Evolutionary conservation across 2,888 invertebrate genomes (phyloP).

Genomic region (Prenolepis imparis): DNA sequence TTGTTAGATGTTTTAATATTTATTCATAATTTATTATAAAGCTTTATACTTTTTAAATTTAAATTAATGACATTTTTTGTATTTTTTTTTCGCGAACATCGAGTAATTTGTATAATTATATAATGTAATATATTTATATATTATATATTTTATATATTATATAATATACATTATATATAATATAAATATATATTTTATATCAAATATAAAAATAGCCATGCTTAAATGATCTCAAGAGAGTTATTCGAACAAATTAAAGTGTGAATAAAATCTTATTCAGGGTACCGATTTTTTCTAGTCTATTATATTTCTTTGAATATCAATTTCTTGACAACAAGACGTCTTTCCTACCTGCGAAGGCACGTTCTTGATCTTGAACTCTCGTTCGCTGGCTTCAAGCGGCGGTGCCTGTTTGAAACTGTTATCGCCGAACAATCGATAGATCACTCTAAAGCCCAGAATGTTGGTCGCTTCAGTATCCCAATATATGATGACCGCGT

Average conservation of each 20-base stretch:
- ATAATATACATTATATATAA: no score
- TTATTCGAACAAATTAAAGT: background rate
- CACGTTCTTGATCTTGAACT: slow-evolving; percentile 97
- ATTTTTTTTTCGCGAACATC: background rate
- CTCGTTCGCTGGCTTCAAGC: slow-evolving; percentile 94
- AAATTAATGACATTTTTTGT: background rate
- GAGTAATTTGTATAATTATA: background rate
- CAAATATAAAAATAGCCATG: background rate
- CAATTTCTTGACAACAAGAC: background rate
- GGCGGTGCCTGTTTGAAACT: slow-evolving; percentile 96
- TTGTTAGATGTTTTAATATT: background rate
- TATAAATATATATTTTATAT: background rate
- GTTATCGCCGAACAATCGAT: slow-evolving; percentile 95
- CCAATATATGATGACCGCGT: slow-evolving; percentile 96
- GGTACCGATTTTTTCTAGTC: background rate
- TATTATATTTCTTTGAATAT: background rate
- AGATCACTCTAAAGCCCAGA: slow-evolving; percentile 95
- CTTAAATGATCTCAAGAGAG: background rate
- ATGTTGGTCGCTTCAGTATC: slow-evolving; percentile 95
- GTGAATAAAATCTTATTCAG: background rate
- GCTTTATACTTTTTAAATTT: background rate
- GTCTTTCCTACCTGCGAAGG: slow-evolving; percentile 91
- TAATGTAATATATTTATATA: background rate
- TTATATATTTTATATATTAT: background rate
- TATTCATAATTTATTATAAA: background rate